phyloP scores from a whole-genome alignment of 2,113 vertebrate species.

The Phoxinus phoxinus region DNA sequence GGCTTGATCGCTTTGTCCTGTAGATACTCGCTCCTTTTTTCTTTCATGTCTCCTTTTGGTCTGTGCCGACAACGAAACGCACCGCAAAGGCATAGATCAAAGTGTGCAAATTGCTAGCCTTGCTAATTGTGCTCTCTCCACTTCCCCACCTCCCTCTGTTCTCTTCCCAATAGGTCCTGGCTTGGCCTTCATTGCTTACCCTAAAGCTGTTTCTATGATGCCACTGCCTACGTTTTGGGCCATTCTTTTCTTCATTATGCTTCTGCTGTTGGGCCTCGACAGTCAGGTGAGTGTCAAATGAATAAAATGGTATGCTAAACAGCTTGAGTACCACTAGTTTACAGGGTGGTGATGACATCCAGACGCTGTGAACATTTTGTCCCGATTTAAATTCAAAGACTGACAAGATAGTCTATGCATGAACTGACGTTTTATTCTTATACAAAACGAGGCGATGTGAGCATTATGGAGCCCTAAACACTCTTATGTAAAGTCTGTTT shows the following conservation, averaged over 20 bases:
- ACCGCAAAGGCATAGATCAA: constrained; percentile 48
- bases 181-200: constrained; percentile 98
- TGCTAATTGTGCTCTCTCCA: constrained; percentile 57
- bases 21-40: constrained; percentile 20
- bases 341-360: background rate
- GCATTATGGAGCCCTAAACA: no score
- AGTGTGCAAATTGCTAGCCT: constrained; percentile 21
- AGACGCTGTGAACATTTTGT: background rate
- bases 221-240: constrained; percentile 97
- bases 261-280: constrained; percentile 98
- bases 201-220: constrained; percentile 98
- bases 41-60: constrained; percentile 44
- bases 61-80: constrained; percentile 46
- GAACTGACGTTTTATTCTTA: no score
- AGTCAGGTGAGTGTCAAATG: constrained; percentile 87
- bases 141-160: constrained; percentile 60
- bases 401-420: no score
- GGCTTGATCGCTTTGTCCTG: constrained; percentile 15
- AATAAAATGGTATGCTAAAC: background rate
- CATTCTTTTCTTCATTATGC: constrained; percentile 98
- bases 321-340: background rate
- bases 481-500: no score
- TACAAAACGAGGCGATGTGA: no score
- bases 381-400: no score
- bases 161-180: constrained; percentile 88